Conservation (phyloP, 2,888 invertebrate genomes). For the Mesorhabditis spiculigera region DNA sequence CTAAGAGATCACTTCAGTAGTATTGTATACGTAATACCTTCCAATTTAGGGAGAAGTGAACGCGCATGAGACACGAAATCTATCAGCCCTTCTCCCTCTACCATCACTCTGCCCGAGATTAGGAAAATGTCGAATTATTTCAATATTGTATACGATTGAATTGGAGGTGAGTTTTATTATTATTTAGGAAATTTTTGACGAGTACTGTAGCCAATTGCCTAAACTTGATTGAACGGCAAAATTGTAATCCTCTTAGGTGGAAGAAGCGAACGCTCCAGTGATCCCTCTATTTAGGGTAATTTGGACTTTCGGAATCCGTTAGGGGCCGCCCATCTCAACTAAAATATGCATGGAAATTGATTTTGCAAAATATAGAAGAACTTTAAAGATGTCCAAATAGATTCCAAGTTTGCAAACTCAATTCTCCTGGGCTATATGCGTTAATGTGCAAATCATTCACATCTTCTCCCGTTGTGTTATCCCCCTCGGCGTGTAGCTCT, state of each 20-base stretch:
- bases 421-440: too few relatives aligned
- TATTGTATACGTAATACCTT: neutral
- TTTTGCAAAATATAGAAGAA: too few relatives aligned
- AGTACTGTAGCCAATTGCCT: neutral
- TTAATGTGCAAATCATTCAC: too few relatives aligned
- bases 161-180: slow-evolving; percentile 36
- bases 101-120: slow-evolving; percentile 54
- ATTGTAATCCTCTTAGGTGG: neutral
- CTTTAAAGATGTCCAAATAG: too few relatives aligned
- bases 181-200: slow-evolving; percentile 7
- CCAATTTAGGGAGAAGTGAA: neutral
- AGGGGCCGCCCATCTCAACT: too few relatives aligned
- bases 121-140: slow-evolving; percentile 52
- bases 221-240: neutral
- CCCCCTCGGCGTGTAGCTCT: too few relatives aligned
- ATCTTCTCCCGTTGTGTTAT: too few relatives aligned
- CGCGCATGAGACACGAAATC: neutral
- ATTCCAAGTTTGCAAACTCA: too few relatives aligned
- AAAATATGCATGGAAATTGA: too few relatives aligned
- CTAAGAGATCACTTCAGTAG: neutral
- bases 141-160: slow-evolving; percentile 50
- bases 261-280: neutral
- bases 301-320: neutral
- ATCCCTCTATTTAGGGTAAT: neutral
- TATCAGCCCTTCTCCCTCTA: slow-evolving; percentile 23